Base-by-base conservation (phyloP, 2,888 invertebrate genomes). In the Luffia ferchaultella region DNA sequence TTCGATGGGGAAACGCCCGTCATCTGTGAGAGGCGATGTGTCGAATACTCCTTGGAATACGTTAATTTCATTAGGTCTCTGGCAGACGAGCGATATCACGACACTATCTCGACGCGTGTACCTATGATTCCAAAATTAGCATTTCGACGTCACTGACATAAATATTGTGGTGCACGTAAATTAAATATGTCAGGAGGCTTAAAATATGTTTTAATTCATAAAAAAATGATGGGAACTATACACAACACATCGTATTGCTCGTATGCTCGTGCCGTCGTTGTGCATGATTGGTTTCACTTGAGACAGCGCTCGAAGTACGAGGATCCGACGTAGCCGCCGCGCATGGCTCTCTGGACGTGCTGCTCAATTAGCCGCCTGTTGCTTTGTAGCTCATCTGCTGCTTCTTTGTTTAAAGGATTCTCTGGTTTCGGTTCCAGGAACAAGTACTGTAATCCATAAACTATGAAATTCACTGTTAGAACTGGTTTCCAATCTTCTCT, bases 401-500 rank as follows among this genome's bases (percentile, higher is more conserved):
- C 98, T 80, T 98, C 98, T 83, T 98, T 98, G 77, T 98, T 98
- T 60, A 98, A 76, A 9, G 98, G 98, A 85, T 98, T 98, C 80
- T 98, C 98, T 1, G 98, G 97, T 82, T 98, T 98, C 46, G 98
- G 98, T 84, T 98, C 98, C 89, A 97, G 83, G 76, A 98, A 98
- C 68, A 98, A 89, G 88, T 97, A 98, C 76, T 97, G 97, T 65
- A 98, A 87, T 59, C 98, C 98, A 80, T 98, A 98, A 52, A 98
- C 95, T 78, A 98, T 95, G 58, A 97, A 96, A 79, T 96, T 98
- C 63, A 98, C 95, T 53, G 97, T 98, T 61, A 98, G 88, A 55
- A 98, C 98, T 53, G 98, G 98, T 80, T 98, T 98, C 98, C 98
- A 98, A 84, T 98, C 98, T 88, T 98, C 97, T 66, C 97, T 89